Conservation (phyloP, 2,113 vertebrate species). For the Syrrhaptes paradoxus region DNA sequence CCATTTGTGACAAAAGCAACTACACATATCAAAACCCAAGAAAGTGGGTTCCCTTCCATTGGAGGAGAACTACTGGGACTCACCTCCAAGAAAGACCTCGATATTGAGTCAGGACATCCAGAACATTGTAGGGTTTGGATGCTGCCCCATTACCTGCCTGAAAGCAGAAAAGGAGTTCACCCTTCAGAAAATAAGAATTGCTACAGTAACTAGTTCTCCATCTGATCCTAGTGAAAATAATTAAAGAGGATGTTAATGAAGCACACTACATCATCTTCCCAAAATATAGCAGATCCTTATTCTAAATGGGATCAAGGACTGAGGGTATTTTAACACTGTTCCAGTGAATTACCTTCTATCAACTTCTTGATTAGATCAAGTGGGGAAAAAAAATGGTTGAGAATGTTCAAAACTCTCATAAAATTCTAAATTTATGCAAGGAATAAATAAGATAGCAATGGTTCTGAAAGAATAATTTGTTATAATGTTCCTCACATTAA, state of each 20-base stretch:
- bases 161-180: background rate
- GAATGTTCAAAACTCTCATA: background rate
- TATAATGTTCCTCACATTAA: background rate
- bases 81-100: constrained; percentile 83
- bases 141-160: constrained; percentile 80
- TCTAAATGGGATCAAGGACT: background rate
- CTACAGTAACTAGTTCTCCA: background rate
- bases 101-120: constrained; percentile 74
- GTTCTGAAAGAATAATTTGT: background rate
- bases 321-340: background rate
- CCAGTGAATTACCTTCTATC: background rate
- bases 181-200: background rate
- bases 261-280: background rate
- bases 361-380: background rate
- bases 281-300: background rate
- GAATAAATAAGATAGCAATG: background rate
- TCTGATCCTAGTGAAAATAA: background rate
- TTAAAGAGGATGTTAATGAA: background rate
- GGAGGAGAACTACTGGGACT: background rate
- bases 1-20: background rate
- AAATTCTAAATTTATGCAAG: background rate
- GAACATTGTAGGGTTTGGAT: background rate
- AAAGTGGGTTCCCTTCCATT: background rate
- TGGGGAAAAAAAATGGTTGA: background rate
- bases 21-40: background rate